Conservation (phyloP, 2,113 vertebrate species). For the Odocoileus virginianus region DNA sequence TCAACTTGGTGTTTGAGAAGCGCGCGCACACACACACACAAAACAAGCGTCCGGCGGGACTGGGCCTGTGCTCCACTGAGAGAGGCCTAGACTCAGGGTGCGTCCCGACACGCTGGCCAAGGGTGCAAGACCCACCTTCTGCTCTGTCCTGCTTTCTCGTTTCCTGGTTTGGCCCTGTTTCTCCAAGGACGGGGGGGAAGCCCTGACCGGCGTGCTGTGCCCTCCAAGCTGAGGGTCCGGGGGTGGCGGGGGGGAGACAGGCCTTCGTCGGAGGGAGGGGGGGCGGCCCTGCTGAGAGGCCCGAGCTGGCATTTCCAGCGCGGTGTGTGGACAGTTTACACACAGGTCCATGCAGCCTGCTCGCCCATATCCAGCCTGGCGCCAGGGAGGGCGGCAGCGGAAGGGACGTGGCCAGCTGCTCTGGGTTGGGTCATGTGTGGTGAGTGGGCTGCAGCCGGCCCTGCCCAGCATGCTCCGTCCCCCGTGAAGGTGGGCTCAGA, state of each 20-base stretch:
- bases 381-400: rapidly evolving
- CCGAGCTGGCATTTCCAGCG: rapidly evolving
- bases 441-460: neutral
- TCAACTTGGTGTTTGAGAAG: neutral
- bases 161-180: rapidly evolving
- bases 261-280: neutral
- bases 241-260: too few species aligned
- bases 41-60: rapidly evolving
- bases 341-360: rapidly evolving
- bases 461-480: rapidly evolving
- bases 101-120: rapidly evolving
- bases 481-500: rapidly evolving
- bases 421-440: rapidly evolving
- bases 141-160: neutral
- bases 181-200: neutral
- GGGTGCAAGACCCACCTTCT: rapidly evolving
- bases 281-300: too few species aligned
- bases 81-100: neutral
- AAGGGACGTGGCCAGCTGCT: neutral
- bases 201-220: rapidly evolving
- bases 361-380: rapidly evolving
- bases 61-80: neutral
- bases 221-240: neutral
- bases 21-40: neutral
- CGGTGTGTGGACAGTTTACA: rapidly evolving